These are phyloP conservation scores for Vombatus ursinus DNA, from an alignment of 2,113 vertebrate species.

Conservation along the genomic window DNA sequence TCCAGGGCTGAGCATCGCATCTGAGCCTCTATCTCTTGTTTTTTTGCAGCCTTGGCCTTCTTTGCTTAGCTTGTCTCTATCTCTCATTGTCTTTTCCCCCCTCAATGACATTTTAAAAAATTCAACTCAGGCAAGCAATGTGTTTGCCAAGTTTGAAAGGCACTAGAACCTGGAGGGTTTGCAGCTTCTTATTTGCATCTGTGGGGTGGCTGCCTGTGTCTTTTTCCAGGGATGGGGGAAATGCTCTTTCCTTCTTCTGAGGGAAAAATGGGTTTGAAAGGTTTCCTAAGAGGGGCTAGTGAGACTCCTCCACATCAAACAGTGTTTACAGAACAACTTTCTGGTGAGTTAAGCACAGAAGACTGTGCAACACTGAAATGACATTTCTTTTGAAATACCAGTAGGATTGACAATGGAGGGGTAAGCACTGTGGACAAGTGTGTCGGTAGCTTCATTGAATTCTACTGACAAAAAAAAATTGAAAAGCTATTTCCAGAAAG, in stretches of 20 bases:
- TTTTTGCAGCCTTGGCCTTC: not conserved
- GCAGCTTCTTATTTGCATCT: conserved; percentile 29
- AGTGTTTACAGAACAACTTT: conserved; percentile 34
- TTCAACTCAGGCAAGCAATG: conserved; percentile 10
- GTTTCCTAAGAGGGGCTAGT: conserved; percentile 35
- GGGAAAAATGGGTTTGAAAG: conserved; percentile 29
- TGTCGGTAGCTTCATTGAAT: not conserved
- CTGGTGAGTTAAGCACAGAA: conserved; percentile 4
- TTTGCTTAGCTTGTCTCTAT: not conserved
- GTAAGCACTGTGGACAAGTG: conserved; percentile 1
- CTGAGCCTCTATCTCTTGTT: conserved; percentile 2
- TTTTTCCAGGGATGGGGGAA: conserved; percentile 22
- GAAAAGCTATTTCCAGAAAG: not conserved
- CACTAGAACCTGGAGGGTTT: conserved; percentile 16
- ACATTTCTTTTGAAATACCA: conserved; percentile 39
- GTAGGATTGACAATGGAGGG: conserved; percentile 7
- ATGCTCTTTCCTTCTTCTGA: not conserved
- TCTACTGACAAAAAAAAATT: not conserved
- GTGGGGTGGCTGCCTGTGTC: not conserved
- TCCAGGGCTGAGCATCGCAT: not conserved
- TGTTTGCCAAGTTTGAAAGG: conserved; percentile 41
- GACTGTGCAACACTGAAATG: conserved; percentile 39
- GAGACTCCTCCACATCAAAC: conserved; percentile 23
- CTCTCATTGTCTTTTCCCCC: not conserved
- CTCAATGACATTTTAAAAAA: conserved; percentile 54